Evolutionary conservation across 2,797 vertebrate genomes (phyloP).

Genomic region (Bradypus variegatus): DNA sequence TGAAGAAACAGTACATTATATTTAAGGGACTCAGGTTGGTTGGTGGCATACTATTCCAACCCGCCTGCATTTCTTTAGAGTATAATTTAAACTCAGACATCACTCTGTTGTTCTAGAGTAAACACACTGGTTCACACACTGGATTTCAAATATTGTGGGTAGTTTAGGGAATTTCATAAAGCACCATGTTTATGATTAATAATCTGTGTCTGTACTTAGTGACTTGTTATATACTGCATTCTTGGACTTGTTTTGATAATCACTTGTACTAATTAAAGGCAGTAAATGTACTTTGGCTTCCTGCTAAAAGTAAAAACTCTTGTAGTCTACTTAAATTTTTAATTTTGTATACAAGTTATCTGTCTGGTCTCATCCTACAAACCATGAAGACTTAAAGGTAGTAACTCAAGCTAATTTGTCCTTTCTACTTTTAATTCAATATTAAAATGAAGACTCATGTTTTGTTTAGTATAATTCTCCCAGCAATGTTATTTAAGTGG

Average conservation of each 20-base stretch:
- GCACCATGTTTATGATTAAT: not conserved
- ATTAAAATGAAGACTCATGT: conserved; percentile 11
- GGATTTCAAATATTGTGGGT: conserved; percentile 32
- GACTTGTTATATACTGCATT: not conserved
- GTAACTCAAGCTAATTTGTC: conserved; percentile 9
- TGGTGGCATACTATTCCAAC: not conserved
- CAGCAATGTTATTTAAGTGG: not conserved
- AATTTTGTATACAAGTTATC: not conserved
- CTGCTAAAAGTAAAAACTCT: conserved; percentile 18
- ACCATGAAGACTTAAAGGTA: conserved; percentile 2
- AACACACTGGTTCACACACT: not conserved
- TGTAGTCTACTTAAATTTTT: conserved; percentile 26
- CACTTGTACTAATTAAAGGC: conserved; percentile 37
- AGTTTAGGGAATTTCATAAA: conserved; percentile 19
- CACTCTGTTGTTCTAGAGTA: not conserved
- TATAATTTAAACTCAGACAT: conserved; percentile 27
- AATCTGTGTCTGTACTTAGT: not conserved
- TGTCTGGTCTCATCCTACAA: conserved; percentile 20
- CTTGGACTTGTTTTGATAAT: conserved; percentile 16
- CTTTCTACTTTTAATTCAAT: conserved; percentile 21
- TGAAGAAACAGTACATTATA: conserved; percentile 18
- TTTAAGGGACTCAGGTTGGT: conserved; percentile 32
- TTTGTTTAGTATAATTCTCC: conserved; percentile 7
- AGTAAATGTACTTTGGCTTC: not conserved
- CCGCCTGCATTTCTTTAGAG: conserved; percentile 1